These are phyloP conservation scores for Decapterus maruadsi DNA, from an alignment of 2,797 vertebrate genomes.

Conservation along the genomic window DNA sequence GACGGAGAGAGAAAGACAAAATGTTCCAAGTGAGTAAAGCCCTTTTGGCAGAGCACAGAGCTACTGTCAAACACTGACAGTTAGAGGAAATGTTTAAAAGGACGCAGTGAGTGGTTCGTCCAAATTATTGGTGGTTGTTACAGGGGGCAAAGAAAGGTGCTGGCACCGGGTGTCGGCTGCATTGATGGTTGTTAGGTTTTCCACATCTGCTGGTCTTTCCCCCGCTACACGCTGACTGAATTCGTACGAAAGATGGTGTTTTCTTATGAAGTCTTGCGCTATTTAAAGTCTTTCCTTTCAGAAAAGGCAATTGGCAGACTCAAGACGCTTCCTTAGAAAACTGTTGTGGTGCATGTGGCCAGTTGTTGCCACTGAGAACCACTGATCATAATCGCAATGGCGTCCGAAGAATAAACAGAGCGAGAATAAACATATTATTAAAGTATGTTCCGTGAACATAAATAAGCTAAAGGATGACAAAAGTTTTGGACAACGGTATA, in stretches of 20 bases:
- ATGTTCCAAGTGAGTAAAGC: slow-evolving; percentile 34
- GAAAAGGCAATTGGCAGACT: neutral
- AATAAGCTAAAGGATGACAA: neutral
- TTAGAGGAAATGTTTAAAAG: neutral
- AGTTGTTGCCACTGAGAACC: neutral
- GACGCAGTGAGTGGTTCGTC: neutral
- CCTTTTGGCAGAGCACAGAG: neutral
- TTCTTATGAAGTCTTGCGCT: neutral
- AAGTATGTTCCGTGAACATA: neutral
- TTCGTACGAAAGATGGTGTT: neutral
- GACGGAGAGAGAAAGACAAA: slow-evolving; percentile 35
- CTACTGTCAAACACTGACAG: slow-evolving; percentile 8
- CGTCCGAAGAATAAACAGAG: neutral
- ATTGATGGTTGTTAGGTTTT: slow-evolving; percentile 16
- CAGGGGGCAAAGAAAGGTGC: neutral
- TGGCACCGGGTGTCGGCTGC: neutral
- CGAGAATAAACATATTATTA: neutral
- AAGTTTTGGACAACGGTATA: neutral
- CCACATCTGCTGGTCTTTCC: slow-evolving; percentile 25
- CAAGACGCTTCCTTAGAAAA: neutral
- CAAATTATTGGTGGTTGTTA: neutral
- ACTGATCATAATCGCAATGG: neutral
- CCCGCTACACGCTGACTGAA: neutral
- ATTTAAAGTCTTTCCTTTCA: neutral
- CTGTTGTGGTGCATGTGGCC: neutral